Evolutionary conservation across 2,888 invertebrate species (phyloP), one percentile per base, ranked within the genome.

Genomic region (Anaspis maculata): DNA sequence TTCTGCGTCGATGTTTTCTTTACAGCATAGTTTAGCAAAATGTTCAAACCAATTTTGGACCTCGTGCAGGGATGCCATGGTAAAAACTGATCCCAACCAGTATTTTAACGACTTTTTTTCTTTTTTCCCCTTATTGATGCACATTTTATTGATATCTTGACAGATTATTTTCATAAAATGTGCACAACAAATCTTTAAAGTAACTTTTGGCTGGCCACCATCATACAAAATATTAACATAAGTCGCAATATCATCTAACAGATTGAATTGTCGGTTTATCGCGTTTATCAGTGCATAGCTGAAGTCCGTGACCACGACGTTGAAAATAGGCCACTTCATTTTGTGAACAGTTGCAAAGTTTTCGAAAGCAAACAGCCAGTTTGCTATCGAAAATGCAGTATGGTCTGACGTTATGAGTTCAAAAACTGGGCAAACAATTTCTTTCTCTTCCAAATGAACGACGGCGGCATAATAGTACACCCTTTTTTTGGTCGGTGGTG

Each of bases 361-460:
- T 24, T 24, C 24, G 24, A 24, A 24, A 5, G 24, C 24, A 5
- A 24, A 11, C 12, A 24, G 12, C 24, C 24, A 24, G 5, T 24
- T 5, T 24, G 10, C 24, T 4, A 24, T 11, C 4, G 24, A 24
- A 10, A 10, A 24, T 5, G 10, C 24, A 10, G 24, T 7, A 24
- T 24, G 24, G 5, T 24, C 10, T 4, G 10, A 24, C 4, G 24
- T 24, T 24, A 24, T 10, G 6, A 24, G 5, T 10, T 24, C 24
- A 5, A 24, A 4, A 4, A 24, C 24, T 10, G 24, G 24, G 10
- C 24, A 24, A 9, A 9, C 24, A 5, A 5, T 10, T 10, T 9
- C 12, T 10, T 9, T 24, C 5, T 5, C 6, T 10, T 5, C 7
- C 4, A 24, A 7, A 10, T 24, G 24, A 10, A 24, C 24, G 5